These are phyloP conservation scores for Drosophila suzukii DNA, from an alignment of 1,140 invertebrate species.

Conservation along the genomic window DNA sequence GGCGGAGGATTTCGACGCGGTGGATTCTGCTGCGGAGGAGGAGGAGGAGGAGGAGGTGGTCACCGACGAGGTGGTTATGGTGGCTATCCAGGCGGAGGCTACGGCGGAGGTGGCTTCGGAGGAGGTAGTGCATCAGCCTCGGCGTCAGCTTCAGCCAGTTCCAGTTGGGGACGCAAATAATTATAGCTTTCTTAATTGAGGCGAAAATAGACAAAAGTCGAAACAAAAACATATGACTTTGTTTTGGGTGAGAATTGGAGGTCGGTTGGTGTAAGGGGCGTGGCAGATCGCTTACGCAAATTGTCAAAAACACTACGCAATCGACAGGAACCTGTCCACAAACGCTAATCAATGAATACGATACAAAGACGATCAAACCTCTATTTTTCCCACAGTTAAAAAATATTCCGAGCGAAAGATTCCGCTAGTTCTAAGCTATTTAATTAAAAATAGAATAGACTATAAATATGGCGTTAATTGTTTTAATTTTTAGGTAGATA, in stretches of 20 bases:
- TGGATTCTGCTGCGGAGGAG: slow-evolving; percentile 25
- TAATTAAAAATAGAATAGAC: slow-evolving; percentile 12
- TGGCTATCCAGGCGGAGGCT: slow-evolving; percentile 40
- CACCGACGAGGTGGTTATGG: slow-evolving; percentile 5
- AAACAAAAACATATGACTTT: slow-evolving; percentile 17
- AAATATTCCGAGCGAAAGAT: slow-evolving; percentile 21
- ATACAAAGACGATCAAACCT: not conserved
- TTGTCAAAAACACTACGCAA: slow-evolving; percentile 11
- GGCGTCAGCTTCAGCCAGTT: slow-evolving; percentile 43
- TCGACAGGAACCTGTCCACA: slow-evolving; percentile 12
- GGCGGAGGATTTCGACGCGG: slow-evolving; percentile 29
- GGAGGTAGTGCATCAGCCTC: slow-evolving; percentile 47
- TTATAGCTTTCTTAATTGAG: slow-evolving; percentile 12
- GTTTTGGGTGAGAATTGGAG: slow-evolving; percentile 11
- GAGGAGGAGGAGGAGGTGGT: slow-evolving; percentile 25
- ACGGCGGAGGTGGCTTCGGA: slow-evolving; percentile 33
- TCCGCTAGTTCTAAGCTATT: slow-evolving; percentile 5
- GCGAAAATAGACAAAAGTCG: slow-evolving; percentile 11
- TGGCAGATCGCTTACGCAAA: slow-evolving; percentile 24
- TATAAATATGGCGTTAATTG: slow-evolving; percentile 7
- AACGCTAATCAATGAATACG: slow-evolving; percentile 21
- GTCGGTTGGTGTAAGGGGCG: slow-evolving; percentile 4
- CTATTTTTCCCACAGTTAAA: slow-evolving; percentile 20
- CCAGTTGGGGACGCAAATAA: slow-evolving; percentile 31
- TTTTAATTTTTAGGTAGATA: not conserved